Percentiles rank a stretch among this genome's conserved stretches.
These are phyloP conservation scores for Anolis carolinensis DNA, from an alignment of 2,113 vertebrate genomes.

Conservation along the genomic window DNA sequence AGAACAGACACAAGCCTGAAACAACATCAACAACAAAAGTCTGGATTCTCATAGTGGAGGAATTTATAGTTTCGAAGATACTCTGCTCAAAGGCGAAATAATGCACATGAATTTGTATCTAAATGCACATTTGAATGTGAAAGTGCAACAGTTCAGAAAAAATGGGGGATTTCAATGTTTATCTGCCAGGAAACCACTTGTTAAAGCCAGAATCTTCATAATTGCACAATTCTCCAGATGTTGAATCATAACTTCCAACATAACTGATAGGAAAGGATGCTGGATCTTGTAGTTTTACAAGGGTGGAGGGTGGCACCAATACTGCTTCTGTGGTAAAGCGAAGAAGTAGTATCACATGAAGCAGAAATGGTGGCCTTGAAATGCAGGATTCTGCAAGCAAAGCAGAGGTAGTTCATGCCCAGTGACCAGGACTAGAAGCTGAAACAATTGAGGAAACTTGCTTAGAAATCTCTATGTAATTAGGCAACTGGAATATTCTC, in stretches of 20 bases:
- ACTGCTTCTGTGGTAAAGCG: not conserved
- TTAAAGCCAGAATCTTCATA: too few relatives aligned
- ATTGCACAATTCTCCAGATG: too few relatives aligned
- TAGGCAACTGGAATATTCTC: not conserved
- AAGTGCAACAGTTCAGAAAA: not conserved
- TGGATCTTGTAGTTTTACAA: too few relatives aligned
- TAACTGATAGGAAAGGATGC: too few relatives aligned
- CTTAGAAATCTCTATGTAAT: not conserved
- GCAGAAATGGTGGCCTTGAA: not conserved
- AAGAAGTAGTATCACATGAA: not conserved
- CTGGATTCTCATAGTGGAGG: not conserved
- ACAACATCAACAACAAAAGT: not conserved
- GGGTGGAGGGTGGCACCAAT: too few relatives aligned
- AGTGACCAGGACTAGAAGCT: not conserved
- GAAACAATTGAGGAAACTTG: not conserved
- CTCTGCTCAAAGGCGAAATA: not conserved
- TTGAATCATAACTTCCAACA: too few relatives aligned
- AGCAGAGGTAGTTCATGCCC: not conserved
- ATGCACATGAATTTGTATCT: not conserved
- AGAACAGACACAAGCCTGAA: too few relatives aligned
- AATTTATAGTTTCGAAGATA: not conserved
- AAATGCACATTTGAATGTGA: not conserved
- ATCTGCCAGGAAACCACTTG: too few relatives aligned
- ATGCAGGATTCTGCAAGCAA: not conserved
- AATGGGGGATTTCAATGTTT: not conserved